Evolutionary conservation across 2,113 vertebrate species (phyloP), one percentile per base, ranked within the genome.

Genomic region (Dissostichus mawsoni): DNA sequence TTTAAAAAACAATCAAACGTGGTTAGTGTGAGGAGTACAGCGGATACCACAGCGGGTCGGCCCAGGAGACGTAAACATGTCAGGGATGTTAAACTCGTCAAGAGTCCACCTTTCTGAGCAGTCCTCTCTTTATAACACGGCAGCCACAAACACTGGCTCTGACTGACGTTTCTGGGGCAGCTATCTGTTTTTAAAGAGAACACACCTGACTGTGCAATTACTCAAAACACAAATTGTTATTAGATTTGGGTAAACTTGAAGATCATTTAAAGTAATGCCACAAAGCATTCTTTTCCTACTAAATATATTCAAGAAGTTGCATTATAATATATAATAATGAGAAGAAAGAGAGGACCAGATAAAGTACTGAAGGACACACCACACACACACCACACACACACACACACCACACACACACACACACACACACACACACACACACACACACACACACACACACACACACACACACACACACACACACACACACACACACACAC

Each of bases 111-210:
- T 82, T 87, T 82, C 68, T 80, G 67, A 82, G 69, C 18, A 62
- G 59, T 78, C 61, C 45, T 79, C 81, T 80, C 71, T 84, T 87
- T 69, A 78, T 55, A 75, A 66, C 76, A 68, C 53, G 44, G 61
- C 65, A 85, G 78, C 64, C 71, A 69, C 55, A 69, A 84, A 78
- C 74, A 36, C 58, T 53, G 23, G 78, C 66, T 85, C 71, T 65
- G 78, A 89, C 74, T 92, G 92, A 91, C 92, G 23, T 90, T 89
- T 92, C 90, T 93, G 67, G 92, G 93, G 69, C 93, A 92, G 68
- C 65, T 53, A 2, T 65, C 8, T 13, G 51, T 62, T 7, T 36
- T 55, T 53, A 51, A 17, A 17, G 25, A 23, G 55, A 52, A 59
- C 53, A 59, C 52, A 81, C 77, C 61, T 76, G 69, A 75, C 66